Percentiles rank a stretch among this genome's conserved stretches.
Evolutionary conservation across 2,113 vertebrate species (phyloP).

Genomic region (Pseudorasbora parva): DNA sequence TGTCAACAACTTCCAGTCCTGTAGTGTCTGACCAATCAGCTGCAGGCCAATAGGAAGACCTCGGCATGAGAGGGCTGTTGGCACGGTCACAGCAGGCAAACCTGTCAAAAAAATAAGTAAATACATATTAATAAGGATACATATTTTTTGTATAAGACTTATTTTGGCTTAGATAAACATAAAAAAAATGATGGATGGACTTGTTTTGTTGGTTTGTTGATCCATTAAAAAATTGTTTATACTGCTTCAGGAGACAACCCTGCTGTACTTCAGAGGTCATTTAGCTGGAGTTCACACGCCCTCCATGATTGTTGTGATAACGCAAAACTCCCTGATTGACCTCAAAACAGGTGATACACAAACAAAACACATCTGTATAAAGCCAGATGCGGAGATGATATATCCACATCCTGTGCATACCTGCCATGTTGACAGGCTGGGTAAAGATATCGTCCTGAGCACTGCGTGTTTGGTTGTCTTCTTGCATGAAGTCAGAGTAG

Average conservation of each 20-base stretch:
- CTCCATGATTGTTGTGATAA: neutral
- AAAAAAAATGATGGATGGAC: neutral
- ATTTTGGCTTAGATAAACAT: neutral
- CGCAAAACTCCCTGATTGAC: neutral
- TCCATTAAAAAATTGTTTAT: conserved; percentile 7
- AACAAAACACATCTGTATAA: neutral
- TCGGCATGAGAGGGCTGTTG: conserved; percentile 82
- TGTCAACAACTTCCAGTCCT: conserved; percentile 85
- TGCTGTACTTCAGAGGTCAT: neutral
- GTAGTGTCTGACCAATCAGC: conserved; percentile 86
- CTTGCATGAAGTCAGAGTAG: conserved; percentile 83
- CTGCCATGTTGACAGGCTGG: conserved; percentile 92
- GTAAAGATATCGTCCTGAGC: conserved; percentile 91
- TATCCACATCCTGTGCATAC: conserved; percentile 67
- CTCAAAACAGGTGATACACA: neutral
- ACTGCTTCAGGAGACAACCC: neutral
- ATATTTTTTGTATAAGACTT: neutral
- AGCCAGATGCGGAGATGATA: neutral
- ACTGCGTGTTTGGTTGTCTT: conserved; percentile 94
- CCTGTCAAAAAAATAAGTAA: conserved; percentile 72
- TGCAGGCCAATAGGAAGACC: conserved; percentile 92
- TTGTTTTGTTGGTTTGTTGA: neutral
- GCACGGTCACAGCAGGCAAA: conserved; percentile 87
- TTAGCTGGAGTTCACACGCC: neutral
- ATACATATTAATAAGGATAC: neutral